Percentiles rank a stretch among this genome's conserved stretches.
These are phyloP conservation scores for Lasaia peninsularis DNA, from an alignment of 1,140 invertebrate genomes.

Conservation along the genomic window DNA sequence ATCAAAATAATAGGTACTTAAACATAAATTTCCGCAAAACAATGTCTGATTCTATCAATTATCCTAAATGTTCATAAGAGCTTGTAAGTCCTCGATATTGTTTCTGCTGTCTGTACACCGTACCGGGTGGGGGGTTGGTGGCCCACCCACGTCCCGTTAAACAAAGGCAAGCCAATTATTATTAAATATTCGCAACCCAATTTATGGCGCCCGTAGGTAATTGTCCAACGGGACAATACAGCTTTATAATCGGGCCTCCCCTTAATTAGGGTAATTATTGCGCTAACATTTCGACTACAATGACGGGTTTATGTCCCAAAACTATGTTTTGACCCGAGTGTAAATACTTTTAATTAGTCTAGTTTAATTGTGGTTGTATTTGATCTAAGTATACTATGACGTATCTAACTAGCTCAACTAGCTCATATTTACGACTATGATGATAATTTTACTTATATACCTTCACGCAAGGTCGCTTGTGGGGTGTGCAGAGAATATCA, in stretches of 20 bases:
- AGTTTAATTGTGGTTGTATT: too few species aligned
- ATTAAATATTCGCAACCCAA: conserved; percentile 66
- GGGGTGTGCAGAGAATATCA: too few species aligned
- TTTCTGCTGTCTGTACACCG: conserved; percentile 33
- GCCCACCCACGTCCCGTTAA: conserved; percentile 43
- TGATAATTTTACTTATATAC: too few species aligned
- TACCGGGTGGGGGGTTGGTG: conserved; percentile 24
- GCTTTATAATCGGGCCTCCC: conserved; percentile 40
- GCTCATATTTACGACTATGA: too few species aligned
- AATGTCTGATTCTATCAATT: too few species aligned
- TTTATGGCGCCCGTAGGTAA: conserved; percentile 52
- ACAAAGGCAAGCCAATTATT: conserved; percentile 71
- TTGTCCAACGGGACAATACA: conserved; percentile 51
- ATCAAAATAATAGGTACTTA: too few species aligned
- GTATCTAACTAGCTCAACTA: too few species aligned
- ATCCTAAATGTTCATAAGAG: too few species aligned
- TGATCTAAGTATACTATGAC: too few species aligned
- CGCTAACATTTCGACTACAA: conserved; percentile 30
- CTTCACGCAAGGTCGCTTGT: too few species aligned
- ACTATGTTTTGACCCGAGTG: background rate
- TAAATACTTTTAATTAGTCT: background rate
- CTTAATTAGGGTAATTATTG: conserved; percentile 52
- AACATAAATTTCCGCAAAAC: too few species aligned
- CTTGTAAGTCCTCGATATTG: too few species aligned
- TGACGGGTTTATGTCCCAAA: conserved; percentile 20